Evolutionary conservation across 2,797 vertebrate species (phyloP).

Genomic region (Pangasius krempfi): DNA sequence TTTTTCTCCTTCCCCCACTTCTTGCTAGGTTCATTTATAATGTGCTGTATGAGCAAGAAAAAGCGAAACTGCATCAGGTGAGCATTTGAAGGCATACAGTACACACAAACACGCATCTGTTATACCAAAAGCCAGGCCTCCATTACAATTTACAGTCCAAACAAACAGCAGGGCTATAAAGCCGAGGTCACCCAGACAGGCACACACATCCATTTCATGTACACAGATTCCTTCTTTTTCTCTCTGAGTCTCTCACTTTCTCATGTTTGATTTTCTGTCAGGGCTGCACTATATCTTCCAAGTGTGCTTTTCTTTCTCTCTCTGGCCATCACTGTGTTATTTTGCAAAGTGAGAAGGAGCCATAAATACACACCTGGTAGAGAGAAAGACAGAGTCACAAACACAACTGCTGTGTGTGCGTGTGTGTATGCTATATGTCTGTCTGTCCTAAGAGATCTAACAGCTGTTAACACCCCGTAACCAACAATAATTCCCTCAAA

Average conservation of each 20-base stretch:
- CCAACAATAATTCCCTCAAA: not conserved
- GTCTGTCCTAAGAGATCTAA: not conserved
- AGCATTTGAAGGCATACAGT: not conserved
- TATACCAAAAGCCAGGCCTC: conserved; percentile 22
- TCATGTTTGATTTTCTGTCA: conserved; percentile 60
- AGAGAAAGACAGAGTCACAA: conserved; percentile 17
- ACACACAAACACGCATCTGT: not conserved
- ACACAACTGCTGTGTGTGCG: conserved; percentile 16
- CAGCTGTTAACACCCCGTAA: conserved; percentile 1
- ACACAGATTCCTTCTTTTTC: not conserved
- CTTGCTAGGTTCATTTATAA: conserved; percentile 39
- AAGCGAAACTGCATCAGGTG: not conserved
- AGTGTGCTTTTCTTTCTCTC: conserved; percentile 55
- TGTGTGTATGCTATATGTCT: not conserved
- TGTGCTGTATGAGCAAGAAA: not conserved
- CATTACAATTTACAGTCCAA: conserved; percentile 38
- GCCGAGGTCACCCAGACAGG: conserved; percentile 7
- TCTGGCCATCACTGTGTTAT: conserved; percentile 40
- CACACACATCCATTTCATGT: conserved; percentile 18
- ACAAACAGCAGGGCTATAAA: conserved; percentile 33
- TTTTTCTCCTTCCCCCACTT: conserved; percentile 5
- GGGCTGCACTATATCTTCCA: conserved; percentile 53
- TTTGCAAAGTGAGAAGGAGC: conserved; percentile 34
- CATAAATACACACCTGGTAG: conserved; percentile 39
- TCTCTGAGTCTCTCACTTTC: conserved; percentile 10